phyloP scores from a whole-genome alignment of 2,797 vertebrate genomes.

The Gorsachius magnificus region DNA sequence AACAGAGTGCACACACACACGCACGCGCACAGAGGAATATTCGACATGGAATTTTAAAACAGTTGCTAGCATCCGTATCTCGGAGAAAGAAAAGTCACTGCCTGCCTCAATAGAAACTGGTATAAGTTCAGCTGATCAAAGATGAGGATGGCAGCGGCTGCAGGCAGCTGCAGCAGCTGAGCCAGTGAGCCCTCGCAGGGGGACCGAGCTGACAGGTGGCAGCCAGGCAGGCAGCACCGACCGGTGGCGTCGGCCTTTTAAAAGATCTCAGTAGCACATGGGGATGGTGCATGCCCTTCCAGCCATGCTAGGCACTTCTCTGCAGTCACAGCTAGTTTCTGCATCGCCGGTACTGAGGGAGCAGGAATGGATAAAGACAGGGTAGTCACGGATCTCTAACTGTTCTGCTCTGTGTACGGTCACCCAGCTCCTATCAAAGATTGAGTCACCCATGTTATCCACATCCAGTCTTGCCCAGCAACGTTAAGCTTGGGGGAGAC shows the following conservation, averaged over 20 bases:
- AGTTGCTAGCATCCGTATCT: neutral
- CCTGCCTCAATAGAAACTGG: neutral
- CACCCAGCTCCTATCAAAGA: neutral
- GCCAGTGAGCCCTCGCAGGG: neutral
- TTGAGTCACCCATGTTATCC: accelerated
- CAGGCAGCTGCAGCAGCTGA: neutral
- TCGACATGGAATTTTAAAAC: neutral
- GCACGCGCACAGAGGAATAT: neutral
- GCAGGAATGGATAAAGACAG: neutral
- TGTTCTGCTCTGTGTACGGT: neutral
- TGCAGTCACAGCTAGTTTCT: neutral
- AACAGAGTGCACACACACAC: neutral
- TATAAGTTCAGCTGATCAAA: neutral
- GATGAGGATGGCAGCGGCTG: neutral
- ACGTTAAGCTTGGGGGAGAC: neutral
- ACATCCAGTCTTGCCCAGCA: accelerated
- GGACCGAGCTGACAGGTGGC: neutral
- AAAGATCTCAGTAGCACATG: neutral
- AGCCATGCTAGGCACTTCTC: neutral
- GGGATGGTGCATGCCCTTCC: neutral
- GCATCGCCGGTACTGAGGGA: neutral
- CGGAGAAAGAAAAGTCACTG: neutral
- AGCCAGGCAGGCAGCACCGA: neutral
- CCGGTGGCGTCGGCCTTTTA: neutral
- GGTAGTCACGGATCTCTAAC: neutral